Evolutionary conservation across 2,797 vertebrate genomes (phyloP), one percentile per base, ranked within the genome.

Genomic region (Crypturellus tataupa): DNA sequence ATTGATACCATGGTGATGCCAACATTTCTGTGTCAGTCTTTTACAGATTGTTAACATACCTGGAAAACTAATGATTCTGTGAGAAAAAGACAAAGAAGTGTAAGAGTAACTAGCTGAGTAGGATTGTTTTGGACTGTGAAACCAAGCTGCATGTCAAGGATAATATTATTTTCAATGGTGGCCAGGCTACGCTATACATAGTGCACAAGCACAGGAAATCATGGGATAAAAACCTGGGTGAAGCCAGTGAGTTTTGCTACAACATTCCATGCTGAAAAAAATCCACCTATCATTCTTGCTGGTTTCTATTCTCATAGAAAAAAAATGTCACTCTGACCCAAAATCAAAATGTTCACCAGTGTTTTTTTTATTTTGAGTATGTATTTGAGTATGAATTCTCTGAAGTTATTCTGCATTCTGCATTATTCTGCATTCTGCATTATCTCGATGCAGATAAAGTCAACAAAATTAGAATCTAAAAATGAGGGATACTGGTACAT

Each of bases 61-160:
- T 84, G 75, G 25, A 55, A 86, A 96, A 68, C 46, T 65, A 85
- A 72, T 37, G 73, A 49, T 78, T 51, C 3, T 2, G 12, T 78
- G 65, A 87, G 19, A 68, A 91, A 89, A 33, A 78, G 69, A 29
- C 10, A 19, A 89, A 56, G 78, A 91, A 81, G 39, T 67, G 64
- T 33, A 42, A 75, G 73, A 70, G 15, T 77, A 73, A 90, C 59
- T 77, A 62, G 78, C 46, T 92, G 87, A 70, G 37, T 88, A 91
- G 79, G 29, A 78, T 55, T 80, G 14, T 59, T 73, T 93, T 12
- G 5, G 17, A 27, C 8, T 89, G 13, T 67, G 23, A 90, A 76
- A 53, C 19, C 23, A 93, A 87, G 25, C 46, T 49, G 72, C 3
- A 9, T 94, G 87, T 87, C 27, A 84, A 95, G 33, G 56, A 73